Conservation (phyloP, 1,140 invertebrate species). For the Cydia amplana region DNA sequence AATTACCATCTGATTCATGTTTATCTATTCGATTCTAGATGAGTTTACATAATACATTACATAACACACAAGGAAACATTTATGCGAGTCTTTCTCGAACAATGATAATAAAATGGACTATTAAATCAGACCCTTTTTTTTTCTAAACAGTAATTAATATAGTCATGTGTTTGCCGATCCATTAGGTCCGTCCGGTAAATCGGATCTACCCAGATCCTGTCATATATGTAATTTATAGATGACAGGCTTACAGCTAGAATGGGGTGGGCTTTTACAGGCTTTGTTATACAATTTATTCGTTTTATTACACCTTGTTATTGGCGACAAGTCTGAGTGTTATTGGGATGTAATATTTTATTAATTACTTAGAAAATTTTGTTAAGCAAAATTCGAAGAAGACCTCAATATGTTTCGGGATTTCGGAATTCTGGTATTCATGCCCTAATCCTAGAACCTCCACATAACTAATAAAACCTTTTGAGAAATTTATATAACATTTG, state of each 20-base stretch:
- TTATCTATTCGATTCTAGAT: neutral
- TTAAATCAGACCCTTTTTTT: neutral
- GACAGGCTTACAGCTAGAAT: neutral
- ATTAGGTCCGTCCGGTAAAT: slow-evolving; percentile 10
- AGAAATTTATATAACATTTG: neutral
- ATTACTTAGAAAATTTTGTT: neutral
- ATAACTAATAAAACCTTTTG: neutral
- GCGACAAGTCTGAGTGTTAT: neutral
- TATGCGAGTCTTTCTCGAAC: too few species aligned
- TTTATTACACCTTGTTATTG: neutral
- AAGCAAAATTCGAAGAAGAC: neutral
- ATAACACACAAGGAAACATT: neutral
- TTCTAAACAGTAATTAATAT: neutral
- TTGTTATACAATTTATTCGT: slow-evolving; percentile 10
- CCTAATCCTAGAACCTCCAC: neutral
- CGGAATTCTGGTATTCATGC: too few species aligned
- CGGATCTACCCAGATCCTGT: neutral
- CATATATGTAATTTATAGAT: neutral
- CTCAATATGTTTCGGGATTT: too few species aligned
- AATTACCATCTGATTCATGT: too few species aligned
- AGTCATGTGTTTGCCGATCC: neutral
- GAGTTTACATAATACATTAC: neutral
- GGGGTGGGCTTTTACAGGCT: slow-evolving; percentile 22
- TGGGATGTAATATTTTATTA: neutral
- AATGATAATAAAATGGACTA: neutral